phyloP scores from a whole-genome alignment of 2,888 invertebrate species.

The Parthenolecanium corni region DNA sequence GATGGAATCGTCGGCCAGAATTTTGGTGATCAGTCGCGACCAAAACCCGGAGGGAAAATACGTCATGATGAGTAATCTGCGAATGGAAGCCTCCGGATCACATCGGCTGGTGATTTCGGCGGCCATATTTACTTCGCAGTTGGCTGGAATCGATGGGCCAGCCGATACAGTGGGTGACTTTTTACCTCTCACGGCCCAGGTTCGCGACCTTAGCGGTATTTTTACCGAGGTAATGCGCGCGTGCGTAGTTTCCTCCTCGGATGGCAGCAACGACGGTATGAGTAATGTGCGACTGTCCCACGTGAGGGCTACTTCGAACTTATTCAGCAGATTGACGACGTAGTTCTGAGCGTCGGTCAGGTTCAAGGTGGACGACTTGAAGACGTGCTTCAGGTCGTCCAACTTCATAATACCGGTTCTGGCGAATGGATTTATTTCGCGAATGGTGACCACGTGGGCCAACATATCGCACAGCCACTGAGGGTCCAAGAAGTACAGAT shows the following conservation, averaged over 20 bases:
- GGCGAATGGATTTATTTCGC: constrained; percentile 95
- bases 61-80: constrained; percentile 77
- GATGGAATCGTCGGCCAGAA: constrained; percentile 77
- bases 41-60: constrained; percentile 98
- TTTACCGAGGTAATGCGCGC: constrained; percentile 39
- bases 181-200: constrained; percentile 53
- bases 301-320: constrained; percentile 92
- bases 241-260: constrained; percentile 51
- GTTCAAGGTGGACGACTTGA: constrained; percentile 61
- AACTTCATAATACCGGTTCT: constrained; percentile 79
- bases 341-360: constrained; percentile 54
- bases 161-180: constrained; percentile 39
- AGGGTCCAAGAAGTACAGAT: constrained; percentile 91
- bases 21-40: constrained; percentile 84
- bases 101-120: constrained; percentile 41
- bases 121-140: constrained; percentile 2
- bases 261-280: constrained; percentile 80
- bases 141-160: constrained; percentile 8
- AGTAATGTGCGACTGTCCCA: constrained; percentile 86
- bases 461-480: constrained; percentile 98
- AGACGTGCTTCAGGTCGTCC: constrained; percentile 81
- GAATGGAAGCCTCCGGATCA: constrained; percentile 49
- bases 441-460: constrained; percentile 89
- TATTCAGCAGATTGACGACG: constrained; percentile 81
- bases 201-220: constrained; percentile 53